Evolutionary conservation across 2,888 invertebrate genomes (phyloP).

Genomic region (Drosophila testacea): DNA sequence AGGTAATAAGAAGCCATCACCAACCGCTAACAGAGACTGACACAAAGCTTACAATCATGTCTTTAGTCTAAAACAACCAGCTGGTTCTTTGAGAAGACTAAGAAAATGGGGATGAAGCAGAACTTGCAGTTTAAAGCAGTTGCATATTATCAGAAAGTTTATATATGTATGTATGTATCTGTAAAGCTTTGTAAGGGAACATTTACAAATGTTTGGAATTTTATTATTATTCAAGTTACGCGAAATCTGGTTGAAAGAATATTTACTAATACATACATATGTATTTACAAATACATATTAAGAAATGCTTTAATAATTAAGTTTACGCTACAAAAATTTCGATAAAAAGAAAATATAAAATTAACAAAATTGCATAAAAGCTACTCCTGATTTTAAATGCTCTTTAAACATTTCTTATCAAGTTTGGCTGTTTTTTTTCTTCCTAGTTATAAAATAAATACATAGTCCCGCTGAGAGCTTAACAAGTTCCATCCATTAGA

Average conservation of each 20-base stretch:
- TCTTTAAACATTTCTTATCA: neutral
- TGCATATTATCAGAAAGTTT: neutral
- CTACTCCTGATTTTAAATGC: neutral
- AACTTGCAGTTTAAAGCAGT: neutral
- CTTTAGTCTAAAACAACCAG: conserved; percentile 10
- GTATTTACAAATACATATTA: too few species aligned
- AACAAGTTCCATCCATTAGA: conserved; percentile 10
- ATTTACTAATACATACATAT: too few species aligned
- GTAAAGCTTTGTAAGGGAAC: neutral
- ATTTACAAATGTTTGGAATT: neutral
- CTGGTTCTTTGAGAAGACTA: neutral
- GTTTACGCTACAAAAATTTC: too few species aligned
- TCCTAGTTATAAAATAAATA: neutral
- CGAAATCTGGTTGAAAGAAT: neutral
- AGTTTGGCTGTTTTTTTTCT: neutral
- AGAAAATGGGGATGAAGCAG: neutral
- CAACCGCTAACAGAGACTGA: conserved; percentile 16
- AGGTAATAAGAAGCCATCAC: conserved; percentile 27
- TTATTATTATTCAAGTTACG: neutral
- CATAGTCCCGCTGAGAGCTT: neutral
- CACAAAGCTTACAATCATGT: conserved; percentile 3
- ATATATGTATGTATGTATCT: neutral
- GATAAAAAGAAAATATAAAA: neutral
- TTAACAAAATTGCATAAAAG: neutral
- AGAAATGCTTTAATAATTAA: too few species aligned